A percentile compares a stretch with the other conserved stretches of the same genome.
Conservation (phyloP, 2,888 invertebrate species). For the Lacanobia oleracea region DNA sequence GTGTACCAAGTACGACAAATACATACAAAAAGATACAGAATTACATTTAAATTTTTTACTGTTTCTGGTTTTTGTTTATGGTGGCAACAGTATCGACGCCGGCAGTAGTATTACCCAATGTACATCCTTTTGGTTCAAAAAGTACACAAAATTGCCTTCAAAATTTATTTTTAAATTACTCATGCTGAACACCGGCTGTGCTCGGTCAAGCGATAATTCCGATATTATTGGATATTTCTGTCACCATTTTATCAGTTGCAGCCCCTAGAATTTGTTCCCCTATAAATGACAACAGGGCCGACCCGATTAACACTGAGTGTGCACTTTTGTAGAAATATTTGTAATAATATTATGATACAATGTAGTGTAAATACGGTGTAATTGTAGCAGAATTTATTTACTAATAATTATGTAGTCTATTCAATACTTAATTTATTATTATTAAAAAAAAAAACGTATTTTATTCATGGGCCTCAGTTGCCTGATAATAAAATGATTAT, state of each 20-base stretch:
- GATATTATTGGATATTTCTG: neutral
- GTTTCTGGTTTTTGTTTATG: neutral
- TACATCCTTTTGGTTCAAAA: neutral
- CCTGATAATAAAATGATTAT: too few species aligned
- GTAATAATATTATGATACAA: neutral
- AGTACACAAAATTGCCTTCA: neutral
- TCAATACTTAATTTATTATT: too few species aligned
- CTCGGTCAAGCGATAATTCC: neutral
- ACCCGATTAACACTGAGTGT: neutral
- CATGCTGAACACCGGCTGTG: too few species aligned
- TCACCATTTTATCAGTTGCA: conserved; percentile 9
- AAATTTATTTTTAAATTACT: neutral
- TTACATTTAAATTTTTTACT: neutral
- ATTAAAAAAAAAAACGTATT: too few species aligned
- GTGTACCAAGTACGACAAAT: too few species aligned
- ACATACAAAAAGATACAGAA: neutral
- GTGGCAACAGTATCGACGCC: too few species aligned
- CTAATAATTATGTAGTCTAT: too few species aligned
- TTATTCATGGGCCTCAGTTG: too few species aligned
- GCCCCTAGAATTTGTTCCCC: neutral
- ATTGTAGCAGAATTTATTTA: too few species aligned
- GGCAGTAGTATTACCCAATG: neutral
- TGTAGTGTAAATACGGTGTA: neutral
- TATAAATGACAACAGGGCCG: neutral
- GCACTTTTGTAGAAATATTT: neutral